These are phyloP conservation scores for Lindbergichthys nudifrons DNA, from an alignment of 2,797 vertebrate genomes.

Conservation along the genomic window DNA sequence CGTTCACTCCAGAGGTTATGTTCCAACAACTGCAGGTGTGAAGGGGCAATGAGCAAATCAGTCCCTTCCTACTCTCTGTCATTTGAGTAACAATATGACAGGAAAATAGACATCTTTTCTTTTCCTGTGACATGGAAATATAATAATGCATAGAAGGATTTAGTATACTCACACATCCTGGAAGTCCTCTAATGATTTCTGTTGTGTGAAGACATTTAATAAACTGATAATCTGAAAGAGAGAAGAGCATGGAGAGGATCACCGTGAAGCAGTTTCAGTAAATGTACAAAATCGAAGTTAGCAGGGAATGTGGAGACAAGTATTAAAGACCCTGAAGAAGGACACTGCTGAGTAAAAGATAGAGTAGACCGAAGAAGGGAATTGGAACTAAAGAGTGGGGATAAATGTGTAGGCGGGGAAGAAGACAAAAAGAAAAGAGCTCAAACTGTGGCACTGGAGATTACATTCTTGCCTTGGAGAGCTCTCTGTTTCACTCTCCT, in stretches of 20 bases:
- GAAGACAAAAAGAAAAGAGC: slow-evolving; percentile 15
- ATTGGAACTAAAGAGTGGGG: slow-evolving; percentile 40
- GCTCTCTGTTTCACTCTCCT: slow-evolving; percentile 52
- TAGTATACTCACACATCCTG: slow-evolving; percentile 96
- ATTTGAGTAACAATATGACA: slow-evolving; percentile 13
- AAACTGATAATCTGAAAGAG: slow-evolving; percentile 98
- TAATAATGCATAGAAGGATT: slow-evolving; percentile 12
- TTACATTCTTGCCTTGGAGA: slow-evolving; percentile 56
- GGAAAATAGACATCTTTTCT: background rate
- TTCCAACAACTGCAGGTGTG: slow-evolving; percentile 29
- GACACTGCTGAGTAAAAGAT: slow-evolving; percentile 43
- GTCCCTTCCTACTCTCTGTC: slow-evolving; percentile 2
- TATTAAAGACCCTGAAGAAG: slow-evolving; percentile 49
- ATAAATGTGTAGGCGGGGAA: slow-evolving; percentile 25
- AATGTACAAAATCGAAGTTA: slow-evolving; percentile 3
- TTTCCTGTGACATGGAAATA: background rate
- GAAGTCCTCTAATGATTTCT: slow-evolving; percentile 99
- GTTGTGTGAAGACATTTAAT: slow-evolving; percentile 99
- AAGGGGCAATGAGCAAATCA: slow-evolving; percentile 29
- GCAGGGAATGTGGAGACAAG: slow-evolving; percentile 9
- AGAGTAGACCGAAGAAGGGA: slow-evolving; percentile 19
- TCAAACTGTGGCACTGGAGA: slow-evolving; percentile 50
- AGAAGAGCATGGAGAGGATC: slow-evolving; percentile 37
- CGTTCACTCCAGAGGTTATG: slow-evolving; percentile 34
- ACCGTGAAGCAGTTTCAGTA: background rate